Conservation (phyloP, 2,888 invertebrate genomes). For the Belgica antarctica region DNA sequence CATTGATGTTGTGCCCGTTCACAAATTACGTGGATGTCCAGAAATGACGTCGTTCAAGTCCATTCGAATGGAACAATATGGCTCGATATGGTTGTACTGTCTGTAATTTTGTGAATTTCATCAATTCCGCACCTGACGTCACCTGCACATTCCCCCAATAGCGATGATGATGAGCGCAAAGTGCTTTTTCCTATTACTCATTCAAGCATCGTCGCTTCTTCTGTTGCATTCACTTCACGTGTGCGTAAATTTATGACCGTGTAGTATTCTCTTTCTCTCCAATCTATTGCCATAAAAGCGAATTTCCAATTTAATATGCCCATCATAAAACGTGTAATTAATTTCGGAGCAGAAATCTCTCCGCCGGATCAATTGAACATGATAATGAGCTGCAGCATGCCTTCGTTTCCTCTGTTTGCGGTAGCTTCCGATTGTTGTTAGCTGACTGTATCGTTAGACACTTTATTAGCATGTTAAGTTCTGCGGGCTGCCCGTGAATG, state of each 20-base stretch:
- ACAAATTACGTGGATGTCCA: no score
- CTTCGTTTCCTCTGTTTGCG: not conserved
- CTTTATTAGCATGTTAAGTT: not conserved
- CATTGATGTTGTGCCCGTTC: no score
- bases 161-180: no score
- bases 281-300: not conserved
- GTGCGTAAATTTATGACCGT: conserved; percentile 1
- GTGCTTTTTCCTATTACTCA: conserved; percentile 3
- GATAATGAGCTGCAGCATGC: conserved; percentile 1
- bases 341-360: not conserved
- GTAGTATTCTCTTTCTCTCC: not conserved
- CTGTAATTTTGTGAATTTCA: no score
- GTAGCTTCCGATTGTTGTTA: not conserved
- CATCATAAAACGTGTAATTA: not conserved
- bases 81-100: no score
- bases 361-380: not conserved
- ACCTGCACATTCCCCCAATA: no score
- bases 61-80: no score
- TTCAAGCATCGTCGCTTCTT: conserved; percentile 21
- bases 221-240: not conserved
- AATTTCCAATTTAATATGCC: conserved; percentile 3
- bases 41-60: no score
- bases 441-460: not conserved
- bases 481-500: no score
- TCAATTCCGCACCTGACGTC: no score